phyloP scores from a whole-genome alignment of 2,113 vertebrate genomes.

The Malurus cyaneus region DNA sequence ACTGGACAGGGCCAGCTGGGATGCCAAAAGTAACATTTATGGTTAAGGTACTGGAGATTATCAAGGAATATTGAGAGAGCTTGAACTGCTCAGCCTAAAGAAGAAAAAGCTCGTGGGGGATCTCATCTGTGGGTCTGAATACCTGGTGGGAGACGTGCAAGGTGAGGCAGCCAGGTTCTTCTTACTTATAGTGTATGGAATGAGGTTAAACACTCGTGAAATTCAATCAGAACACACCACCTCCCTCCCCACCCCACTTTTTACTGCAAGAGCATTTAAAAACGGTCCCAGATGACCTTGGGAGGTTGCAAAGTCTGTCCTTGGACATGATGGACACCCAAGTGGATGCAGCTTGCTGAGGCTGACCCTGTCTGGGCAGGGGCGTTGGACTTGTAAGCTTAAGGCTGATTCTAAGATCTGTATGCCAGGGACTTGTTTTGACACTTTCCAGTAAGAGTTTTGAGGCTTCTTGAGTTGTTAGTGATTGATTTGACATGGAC shows the following conservation, averaged over 20 bases:
- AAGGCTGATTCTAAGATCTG: neutral
- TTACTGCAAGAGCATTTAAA: neutral
- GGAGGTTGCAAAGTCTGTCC: neutral
- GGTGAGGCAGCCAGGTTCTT: neutral
- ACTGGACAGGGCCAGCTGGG: neutral
- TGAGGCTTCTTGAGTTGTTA: neutral
- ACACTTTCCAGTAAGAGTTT: neutral
- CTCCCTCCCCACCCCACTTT: neutral
- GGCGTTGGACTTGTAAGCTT: accelerated
- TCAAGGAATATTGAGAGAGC: neutral
- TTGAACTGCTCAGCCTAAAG: neutral
- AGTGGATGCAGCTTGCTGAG: neutral
- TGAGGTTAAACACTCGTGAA: neutral
- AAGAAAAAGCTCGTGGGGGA: neutral
- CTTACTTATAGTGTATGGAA: neutral
- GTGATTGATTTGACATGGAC: neutral
- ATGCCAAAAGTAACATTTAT: neutral
- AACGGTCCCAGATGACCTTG: neutral
- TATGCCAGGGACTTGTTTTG: neutral
- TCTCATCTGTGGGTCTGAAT: neutral
- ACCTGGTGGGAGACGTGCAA: neutral
- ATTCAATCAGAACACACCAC: neutral
- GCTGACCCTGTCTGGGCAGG: neutral
- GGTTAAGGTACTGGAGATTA: neutral
- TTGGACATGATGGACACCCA: neutral